Evolutionary conservation across 2,113 vertebrate genomes (phyloP), one percentile per base, ranked within the genome.

Genomic region (Ictalurus furcatus): DNA sequence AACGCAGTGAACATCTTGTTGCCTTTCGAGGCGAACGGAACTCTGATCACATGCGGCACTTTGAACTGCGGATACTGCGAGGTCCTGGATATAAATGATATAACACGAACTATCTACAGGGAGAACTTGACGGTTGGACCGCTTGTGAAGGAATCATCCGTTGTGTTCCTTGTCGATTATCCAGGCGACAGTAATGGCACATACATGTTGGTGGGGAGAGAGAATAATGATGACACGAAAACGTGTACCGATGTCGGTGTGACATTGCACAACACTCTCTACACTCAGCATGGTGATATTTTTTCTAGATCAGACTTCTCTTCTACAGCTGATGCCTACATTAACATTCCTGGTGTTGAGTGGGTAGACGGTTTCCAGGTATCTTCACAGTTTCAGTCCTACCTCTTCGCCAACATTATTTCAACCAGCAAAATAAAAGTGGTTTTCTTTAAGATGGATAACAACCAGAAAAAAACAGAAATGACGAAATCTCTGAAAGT

Each of bases 361-460:
- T 98, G 98, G 56, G 95, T 97, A 11, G 97, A 98, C 0, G 97
- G 96, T 21, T 97, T 98, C 71, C 96, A 93, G 87, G 94, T 95
- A 88, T 48, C 83, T 0, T 85, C 90, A 2, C 52, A 19, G 1
- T 89, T 87, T 16, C 63, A 65, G 5, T 91, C 95, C 12, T 96
- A 93, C 90, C 71, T 95, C 28, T 89, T 96, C 80, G 88, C 92
- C n/a, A 96, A 95, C 88, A 4, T 91, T 13, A 6, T 8, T 13
- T 17, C 48, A 48, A 14, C 0, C 6, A 6, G 0, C 4, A 44
- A 0, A 13, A 93, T 25, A 30, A 67, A 34, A 61, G 91, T 95
- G 3, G 76, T 90, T 56, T 87, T 96, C 0, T 1, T 96, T n/a
- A 92, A 90, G 92, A 86, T 96, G 0, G 0, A 93, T 0, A 91